Conservation (phyloP, 2,797 vertebrate species). For the Malacoraja senta region DNA sequence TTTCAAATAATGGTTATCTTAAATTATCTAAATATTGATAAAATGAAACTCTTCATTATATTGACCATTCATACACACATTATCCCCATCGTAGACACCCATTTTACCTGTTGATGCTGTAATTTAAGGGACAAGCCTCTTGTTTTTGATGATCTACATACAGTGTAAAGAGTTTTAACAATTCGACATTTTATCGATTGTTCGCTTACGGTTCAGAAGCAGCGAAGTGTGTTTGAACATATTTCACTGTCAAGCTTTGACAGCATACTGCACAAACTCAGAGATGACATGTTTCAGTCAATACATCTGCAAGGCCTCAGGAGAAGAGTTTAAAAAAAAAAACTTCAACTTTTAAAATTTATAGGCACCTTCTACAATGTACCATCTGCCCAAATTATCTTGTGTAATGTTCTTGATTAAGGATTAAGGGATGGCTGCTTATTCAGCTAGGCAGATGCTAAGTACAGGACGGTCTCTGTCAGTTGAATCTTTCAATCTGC, state of each 20-base stretch:
- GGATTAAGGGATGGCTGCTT: constrained; percentile 1
- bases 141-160: constrained; percentile 10
- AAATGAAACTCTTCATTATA: background rate
- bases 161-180: background rate
- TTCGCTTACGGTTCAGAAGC: background rate
- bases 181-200: background rate
- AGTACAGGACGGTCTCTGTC: background rate
- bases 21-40: background rate
- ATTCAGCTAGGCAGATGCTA: background rate
- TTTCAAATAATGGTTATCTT: background rate
- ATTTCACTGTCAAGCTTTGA: background rate
- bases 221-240: constrained; percentile 14
- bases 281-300: constrained; percentile 32
- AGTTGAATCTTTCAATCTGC: constrained; percentile 8
- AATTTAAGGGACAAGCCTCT: background rate
- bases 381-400: constrained; percentile 27
- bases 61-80: too few species aligned
- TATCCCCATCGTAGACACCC: background rate
- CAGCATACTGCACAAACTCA: constrained; percentile 22
- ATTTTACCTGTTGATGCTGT: background rate
- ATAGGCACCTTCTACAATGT: constrained; percentile 7
- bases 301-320: constrained; percentile 7
- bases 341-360: constrained; percentile 11
- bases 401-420: background rate
- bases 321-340: background rate